phyloP scores from a whole-genome alignment of 2,113 vertebrate species.

The Acinonyx jubatus region DNA sequence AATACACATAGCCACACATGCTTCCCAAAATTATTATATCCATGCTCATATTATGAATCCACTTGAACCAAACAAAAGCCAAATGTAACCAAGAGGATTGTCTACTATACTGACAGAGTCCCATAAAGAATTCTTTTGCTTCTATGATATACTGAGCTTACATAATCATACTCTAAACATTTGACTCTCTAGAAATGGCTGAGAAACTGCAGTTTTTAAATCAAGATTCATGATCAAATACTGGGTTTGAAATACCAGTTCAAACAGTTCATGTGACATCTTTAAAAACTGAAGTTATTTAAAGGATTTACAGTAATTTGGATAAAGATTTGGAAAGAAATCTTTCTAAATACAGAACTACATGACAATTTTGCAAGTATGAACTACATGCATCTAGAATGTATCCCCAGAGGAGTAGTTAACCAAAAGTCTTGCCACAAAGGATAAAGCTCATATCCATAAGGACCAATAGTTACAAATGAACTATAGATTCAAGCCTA shows the following conservation, averaged over 20 bases:
- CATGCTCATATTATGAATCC: not conserved
- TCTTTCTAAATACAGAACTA: slow-evolving; percentile 53
- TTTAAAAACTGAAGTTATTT: slow-evolving; percentile 59
- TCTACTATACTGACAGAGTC: not conserved
- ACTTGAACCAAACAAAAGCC: not conserved
- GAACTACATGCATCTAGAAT: slow-evolving; percentile 25
- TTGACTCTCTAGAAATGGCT: slow-evolving; percentile 27
- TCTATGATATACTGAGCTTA: not conserved
- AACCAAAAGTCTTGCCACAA: not conserved
- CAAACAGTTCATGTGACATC: slow-evolving; percentile 51
- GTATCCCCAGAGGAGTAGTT: not conserved
- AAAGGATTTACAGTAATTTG: slow-evolving; percentile 41
- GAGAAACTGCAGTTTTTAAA: slow-evolving; percentile 70
- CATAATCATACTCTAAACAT: slow-evolving; percentile 34
- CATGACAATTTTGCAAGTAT: slow-evolving; percentile 71
- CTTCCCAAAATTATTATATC: not conserved
- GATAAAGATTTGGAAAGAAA: slow-evolving; percentile 59
- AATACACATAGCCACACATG: not conserved
- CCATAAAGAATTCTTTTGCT: slow-evolving; percentile 39
- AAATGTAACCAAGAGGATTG: not conserved
- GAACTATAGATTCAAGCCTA: not conserved
- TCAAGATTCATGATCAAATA: slow-evolving; percentile 64
- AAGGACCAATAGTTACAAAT: not conserved
- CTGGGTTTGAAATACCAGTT: slow-evolving; percentile 55
- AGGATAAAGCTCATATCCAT: not conserved